These are phyloP conservation scores for Decapterus maruadsi DNA, from an alignment of 2,797 vertebrate species.

Conservation along the genomic window DNA sequence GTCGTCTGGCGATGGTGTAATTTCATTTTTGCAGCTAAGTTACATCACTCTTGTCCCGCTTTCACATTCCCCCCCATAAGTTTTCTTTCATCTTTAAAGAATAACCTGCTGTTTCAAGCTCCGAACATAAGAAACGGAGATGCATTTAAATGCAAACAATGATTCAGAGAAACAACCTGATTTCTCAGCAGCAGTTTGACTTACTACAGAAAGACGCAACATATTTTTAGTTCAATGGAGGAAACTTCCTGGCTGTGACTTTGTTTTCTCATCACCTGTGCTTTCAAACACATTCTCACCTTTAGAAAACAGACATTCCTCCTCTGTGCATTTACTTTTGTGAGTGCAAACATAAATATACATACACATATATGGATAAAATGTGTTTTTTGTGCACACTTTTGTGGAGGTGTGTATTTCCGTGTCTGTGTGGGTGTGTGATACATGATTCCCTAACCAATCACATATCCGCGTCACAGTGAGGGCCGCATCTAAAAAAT, in stretches of 20 bases:
- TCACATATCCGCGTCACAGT: conserved; percentile 61
- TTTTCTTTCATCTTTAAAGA: not conserved
- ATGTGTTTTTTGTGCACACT: not conserved
- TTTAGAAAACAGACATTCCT: not conserved
- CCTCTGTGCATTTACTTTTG: not conserved
- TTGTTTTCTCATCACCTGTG: conserved; percentile 16
- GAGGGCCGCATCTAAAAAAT: conserved; percentile 65
- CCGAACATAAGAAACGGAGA: not conserved
- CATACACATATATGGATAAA: too few species aligned
- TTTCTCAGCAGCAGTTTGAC: conserved; percentile 7
- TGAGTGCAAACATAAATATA: not conserved
- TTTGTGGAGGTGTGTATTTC: conserved; percentile 52
- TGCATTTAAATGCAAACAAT: not conserved
- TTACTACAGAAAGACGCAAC: conserved; percentile 5
- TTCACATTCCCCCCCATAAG: not conserved
- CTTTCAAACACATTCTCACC: conserved; percentile 23
- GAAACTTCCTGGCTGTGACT: not conserved
- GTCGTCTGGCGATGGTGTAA: too few species aligned
- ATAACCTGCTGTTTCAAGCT: not conserved
- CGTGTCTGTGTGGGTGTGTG: conserved; percentile 69
- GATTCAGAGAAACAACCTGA: not conserved
- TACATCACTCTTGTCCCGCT: not conserved
- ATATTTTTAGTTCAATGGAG: not conserved
- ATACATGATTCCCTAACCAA: conserved; percentile 78
- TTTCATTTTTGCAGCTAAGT: not conserved